These are phyloP conservation scores for Melanostoma scalare DNA, from an alignment of 2,888 invertebrate species.

Conservation along the genomic window DNA sequence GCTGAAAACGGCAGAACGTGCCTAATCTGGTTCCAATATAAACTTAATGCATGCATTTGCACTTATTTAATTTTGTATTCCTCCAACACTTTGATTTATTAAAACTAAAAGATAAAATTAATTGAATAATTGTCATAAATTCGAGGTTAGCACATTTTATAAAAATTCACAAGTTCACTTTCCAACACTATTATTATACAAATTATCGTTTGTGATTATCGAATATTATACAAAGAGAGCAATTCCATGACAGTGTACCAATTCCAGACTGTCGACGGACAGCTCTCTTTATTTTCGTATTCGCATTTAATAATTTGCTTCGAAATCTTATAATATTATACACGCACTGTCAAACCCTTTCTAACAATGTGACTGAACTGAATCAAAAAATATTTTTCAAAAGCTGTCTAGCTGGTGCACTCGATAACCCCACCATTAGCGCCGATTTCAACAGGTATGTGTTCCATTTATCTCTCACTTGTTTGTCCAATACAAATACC, in stretches of 20 bases:
- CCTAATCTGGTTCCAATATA: too few species aligned
- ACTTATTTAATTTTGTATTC: too few species aligned
- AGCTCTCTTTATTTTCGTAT: slow-evolving; percentile 97
- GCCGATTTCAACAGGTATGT: slow-evolving; percentile 46
- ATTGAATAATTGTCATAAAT: too few species aligned
- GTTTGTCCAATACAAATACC: slow-evolving; percentile 59
- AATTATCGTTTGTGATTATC: slow-evolving; percentile 82
- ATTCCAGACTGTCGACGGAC: slow-evolving; percentile 99
- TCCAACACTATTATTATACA: background rate
- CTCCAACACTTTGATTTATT: too few species aligned
- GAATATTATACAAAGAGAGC: slow-evolving; percentile 99
- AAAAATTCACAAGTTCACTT: background rate
- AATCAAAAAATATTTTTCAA: slow-evolving; percentile 23
- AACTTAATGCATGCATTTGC: too few species aligned
- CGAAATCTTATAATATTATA: background rate
- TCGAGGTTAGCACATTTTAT: background rate
- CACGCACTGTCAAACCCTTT: slow-evolving; percentile 15
- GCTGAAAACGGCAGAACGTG: too few species aligned
- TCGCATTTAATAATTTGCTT: slow-evolving; percentile 74
- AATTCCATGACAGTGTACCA: slow-evolving; percentile 99
- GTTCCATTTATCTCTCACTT: slow-evolving; percentile 60
- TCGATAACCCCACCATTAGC: slow-evolving; percentile 39
- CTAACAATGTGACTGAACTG: slow-evolving; percentile 34
- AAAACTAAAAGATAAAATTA: too few species aligned
- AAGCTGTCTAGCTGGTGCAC: slow-evolving; percentile 30